A percentile compares a stretch with the other conserved stretches of the same genome.
These are phyloP conservation scores for Tribolium madens DNA, from an alignment of 1,140 invertebrate species.

Conservation along the genomic window DNA sequence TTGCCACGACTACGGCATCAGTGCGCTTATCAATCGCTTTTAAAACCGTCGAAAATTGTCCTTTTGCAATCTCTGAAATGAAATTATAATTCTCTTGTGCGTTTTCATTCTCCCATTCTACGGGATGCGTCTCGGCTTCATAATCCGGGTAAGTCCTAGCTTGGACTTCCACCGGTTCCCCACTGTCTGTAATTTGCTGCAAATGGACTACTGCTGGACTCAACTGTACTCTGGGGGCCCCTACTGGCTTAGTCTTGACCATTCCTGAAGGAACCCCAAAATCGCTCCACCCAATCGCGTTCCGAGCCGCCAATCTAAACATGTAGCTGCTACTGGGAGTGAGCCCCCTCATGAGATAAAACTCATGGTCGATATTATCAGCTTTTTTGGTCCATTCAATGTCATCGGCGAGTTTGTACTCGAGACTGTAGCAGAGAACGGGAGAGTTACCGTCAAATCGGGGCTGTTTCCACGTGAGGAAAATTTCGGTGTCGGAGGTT, in stretches of 20 bases:
- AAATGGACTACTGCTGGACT: slow-evolving; percentile 85
- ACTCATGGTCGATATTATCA: slow-evolving; percentile 94
- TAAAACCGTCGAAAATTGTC: slow-evolving; percentile 86
- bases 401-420: slow-evolving; percentile 81
- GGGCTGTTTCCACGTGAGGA: slow-evolving; percentile 90
- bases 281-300: slow-evolving; percentile 94
- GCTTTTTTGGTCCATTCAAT: slow-evolving; percentile 89
- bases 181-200: slow-evolving; percentile 85
- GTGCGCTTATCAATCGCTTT: slow-evolving; percentile 83
- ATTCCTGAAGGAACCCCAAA: slow-evolving; percentile 80
- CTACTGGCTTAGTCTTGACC: slow-evolving; percentile 75
- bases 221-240: slow-evolving; percentile 77
- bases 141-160: slow-evolving; percentile 79
- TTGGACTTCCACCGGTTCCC: slow-evolving; percentile 77
- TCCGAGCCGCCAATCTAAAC: slow-evolving; percentile 89
- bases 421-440: slow-evolving; percentile 86
- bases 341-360: slow-evolving; percentile 85
- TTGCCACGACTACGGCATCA: slow-evolving; percentile 81
- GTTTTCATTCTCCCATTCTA: slow-evolving; percentile 77
- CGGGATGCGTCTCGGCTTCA: slow-evolving; percentile 77
- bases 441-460: slow-evolving; percentile 84
- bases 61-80: slow-evolving; percentile 84
- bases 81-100: slow-evolving; percentile 83
- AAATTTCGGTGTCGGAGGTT: slow-evolving; percentile 86
- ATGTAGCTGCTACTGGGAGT: slow-evolving; percentile 84